Evolutionary conservation across 2,113 vertebrate genomes (phyloP), one percentile per base, ranked within the genome.

Genomic region (Bucco capensis): DNA sequence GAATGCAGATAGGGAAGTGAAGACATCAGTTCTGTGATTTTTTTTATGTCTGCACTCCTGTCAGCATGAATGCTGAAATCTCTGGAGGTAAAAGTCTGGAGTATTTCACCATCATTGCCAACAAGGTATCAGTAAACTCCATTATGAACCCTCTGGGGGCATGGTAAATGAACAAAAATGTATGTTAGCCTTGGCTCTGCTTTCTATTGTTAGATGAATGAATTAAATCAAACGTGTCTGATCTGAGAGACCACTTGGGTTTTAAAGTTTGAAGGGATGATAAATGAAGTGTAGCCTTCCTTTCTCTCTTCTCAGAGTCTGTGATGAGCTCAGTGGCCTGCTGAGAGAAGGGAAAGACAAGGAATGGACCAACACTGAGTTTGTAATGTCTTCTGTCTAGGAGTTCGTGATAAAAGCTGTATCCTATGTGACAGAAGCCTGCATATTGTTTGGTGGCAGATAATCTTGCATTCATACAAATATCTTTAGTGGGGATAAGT

Each of bases 61-160:
- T 88, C 94, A 86, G 40, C 69, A 31, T 64, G 72, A 91, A 88
- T 31, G 51, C 51, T 86, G 73, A 86, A 94, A 90, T 94, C 88
- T 88, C 80, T 86, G 28, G 80, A 86, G 86, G 73, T 77, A 56
- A 47, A 88, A 94, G 44, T 74, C 80, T 88, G 76, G 49, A 88
- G 44, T 77, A 86, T 77, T 92, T 94, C 51, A 88, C 60, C 78
- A 74, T 80, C 64, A 58, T 74, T 88, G 88, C 64, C 80, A 90
- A 74, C 76, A 86, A 94, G 69, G 64, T 96, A 90, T 80, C 89
- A 94, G 76, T 88, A 88, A 95, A 92, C 65, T 88, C 58, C 79
- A 83, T 91, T 91, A 88, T 2, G 4, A 94, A 75, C 25, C 9
- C 89, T 90, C 77, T 86, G 28, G 38, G 61, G 37, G 8, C 42